phyloP scores from a whole-genome alignment of 2,797 vertebrate genomes.

The Phrynocephalus guinanensis region DNA sequence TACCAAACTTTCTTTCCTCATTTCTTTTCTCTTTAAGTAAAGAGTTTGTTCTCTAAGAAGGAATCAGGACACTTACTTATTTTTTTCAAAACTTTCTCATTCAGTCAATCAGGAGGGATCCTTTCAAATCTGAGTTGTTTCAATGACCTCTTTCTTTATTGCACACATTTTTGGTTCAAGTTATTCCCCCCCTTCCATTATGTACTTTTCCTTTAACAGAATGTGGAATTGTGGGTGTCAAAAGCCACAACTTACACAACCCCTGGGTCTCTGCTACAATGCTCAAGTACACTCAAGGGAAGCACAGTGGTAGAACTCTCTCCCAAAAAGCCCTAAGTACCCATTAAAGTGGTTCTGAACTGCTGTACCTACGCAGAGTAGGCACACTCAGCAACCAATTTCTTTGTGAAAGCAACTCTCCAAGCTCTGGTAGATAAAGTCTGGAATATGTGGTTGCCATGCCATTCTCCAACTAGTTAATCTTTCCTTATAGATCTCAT shows the following conservation, averaged over 20 bases:
- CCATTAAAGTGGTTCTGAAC: no score
- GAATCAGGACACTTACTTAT: neutral
- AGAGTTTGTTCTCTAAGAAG: slow-evolving; percentile 17
- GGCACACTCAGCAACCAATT: neutral
- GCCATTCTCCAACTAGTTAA: neutral
- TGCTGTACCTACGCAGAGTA: no score
- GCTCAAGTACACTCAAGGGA: no score
- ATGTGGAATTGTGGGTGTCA: no score
- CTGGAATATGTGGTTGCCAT: neutral
- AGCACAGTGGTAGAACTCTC: no score
- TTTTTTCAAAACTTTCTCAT: neutral
- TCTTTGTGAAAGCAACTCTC: neutral
- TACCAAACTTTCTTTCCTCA: slow-evolving; percentile 40
- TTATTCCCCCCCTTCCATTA: neutral
- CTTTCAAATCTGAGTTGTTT: slow-evolving; percentile 1
- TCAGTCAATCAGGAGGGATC: slow-evolving; percentile 21
- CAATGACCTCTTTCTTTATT: neutral
- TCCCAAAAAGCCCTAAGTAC: no score
- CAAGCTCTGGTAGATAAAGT: neutral
- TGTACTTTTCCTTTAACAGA: neutral
- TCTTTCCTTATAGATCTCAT: neutral
- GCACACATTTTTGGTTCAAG: neutral
- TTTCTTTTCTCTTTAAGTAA: slow-evolving; percentile 38
- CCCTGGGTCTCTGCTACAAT: no score
- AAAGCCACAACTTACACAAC: no score